These are phyloP conservation scores for Sitobion miscanthi DNA, from an alignment of 1,140 invertebrate genomes.

Conservation along the genomic window DNA sequence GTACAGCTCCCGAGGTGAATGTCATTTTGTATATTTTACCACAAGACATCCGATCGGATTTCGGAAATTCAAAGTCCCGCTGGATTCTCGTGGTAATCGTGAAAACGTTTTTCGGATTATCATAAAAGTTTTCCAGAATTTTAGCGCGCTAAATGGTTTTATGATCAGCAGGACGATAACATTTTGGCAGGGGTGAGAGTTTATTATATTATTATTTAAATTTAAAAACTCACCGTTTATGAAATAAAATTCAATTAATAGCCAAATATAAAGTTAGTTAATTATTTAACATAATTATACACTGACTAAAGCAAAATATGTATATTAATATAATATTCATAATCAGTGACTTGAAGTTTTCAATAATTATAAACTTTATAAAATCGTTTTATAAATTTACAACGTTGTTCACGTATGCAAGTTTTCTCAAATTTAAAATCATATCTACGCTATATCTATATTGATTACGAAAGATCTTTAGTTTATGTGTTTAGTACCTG, in stretches of 20 bases:
- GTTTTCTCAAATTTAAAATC: not conserved
- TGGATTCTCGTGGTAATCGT: accelerated
- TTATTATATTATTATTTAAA: not conserved
- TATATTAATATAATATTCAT: no score
- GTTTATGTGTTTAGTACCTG: not conserved
- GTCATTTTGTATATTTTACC: not conserved
- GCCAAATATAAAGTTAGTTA: no score
- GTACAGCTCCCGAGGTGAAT: not conserved
- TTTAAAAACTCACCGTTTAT: not conserved
- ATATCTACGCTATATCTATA: not conserved
- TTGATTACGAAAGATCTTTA: not conserved
- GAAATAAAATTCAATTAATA: no score
- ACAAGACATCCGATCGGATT: not conserved
- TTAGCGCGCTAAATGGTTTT: not conserved
- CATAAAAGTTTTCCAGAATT: not conserved
- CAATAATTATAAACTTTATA: not conserved
- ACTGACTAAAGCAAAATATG: no score
- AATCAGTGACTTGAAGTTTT: not conserved
- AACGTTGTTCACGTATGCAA: not conserved
- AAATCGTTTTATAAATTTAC: no score
- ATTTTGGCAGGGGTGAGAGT: not conserved
- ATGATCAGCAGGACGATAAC: not conserved
- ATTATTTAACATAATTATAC: no score
- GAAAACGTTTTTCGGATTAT: not conserved
- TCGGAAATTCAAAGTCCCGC: not conserved